Evolutionary conservation across 2,113 vertebrate genomes (phyloP).

Genomic region (Cygnus buccinator): DNA sequence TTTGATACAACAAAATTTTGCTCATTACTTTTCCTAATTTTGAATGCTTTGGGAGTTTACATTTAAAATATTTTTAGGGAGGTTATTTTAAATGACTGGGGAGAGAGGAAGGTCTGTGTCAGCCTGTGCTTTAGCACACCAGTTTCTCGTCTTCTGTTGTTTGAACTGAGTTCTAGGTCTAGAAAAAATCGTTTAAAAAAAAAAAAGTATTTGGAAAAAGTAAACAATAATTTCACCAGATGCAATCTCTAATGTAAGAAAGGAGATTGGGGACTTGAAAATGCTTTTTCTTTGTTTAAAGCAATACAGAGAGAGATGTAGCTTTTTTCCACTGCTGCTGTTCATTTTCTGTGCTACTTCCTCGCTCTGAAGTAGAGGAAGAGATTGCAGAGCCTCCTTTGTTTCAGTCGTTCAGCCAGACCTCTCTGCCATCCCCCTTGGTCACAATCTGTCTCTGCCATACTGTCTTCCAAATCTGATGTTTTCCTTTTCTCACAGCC

Average conservation of each 20-base stretch:
- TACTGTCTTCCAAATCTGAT: background rate
- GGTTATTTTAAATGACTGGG: background rate
- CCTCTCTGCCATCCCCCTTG: background rate
- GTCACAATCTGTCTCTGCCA: background rate
- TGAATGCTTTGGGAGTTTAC: background rate
- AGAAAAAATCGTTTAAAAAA: background rate
- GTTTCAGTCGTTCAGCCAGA: background rate
- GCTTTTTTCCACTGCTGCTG: background rate
- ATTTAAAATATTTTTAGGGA: background rate
- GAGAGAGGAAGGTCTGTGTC: background rate
- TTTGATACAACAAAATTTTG: background rate
- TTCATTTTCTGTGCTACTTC: background rate
- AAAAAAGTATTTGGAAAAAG: background rate
- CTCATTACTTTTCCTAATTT: background rate
- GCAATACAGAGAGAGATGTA: background rate
- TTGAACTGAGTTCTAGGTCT: background rate
- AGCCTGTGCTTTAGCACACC: background rate
- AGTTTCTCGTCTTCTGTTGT: background rate
- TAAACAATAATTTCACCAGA: background rate
- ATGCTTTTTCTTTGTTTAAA: background rate
- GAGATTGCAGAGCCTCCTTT: background rate
- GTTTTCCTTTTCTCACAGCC: background rate
- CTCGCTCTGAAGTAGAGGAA: background rate
- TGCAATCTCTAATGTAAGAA: background rate
- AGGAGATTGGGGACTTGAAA: background rate